Evolutionary conservation across 2,113 vertebrate species (phyloP).

Genomic region (Menura novaehollandiae): DNA sequence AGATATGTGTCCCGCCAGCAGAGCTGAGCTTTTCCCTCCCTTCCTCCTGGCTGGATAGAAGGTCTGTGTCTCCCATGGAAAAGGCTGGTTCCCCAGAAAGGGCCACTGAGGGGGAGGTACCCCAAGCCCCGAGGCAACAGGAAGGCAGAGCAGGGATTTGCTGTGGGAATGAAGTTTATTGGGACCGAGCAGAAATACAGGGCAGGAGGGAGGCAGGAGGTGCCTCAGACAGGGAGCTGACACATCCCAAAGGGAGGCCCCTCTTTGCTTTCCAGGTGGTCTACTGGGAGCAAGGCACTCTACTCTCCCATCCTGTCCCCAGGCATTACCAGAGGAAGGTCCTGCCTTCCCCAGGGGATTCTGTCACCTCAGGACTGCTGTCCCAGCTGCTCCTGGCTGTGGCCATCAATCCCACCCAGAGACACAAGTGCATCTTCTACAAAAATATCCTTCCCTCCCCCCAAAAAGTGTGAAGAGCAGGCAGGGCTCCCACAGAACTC

Average conservation of each 20-base stretch:
- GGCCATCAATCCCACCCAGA: neutral
- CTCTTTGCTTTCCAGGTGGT: neutral
- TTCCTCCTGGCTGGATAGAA: neutral
- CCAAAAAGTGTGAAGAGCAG: neutral
- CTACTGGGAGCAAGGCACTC: neutral
- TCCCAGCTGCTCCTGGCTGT: neutral
- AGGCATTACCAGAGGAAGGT: neutral
- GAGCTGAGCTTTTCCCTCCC: neutral
- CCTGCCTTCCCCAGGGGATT: neutral
- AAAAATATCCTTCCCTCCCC: neutral
- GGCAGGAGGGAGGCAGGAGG: neutral
- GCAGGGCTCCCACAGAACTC: neutral
- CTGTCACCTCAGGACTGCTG: neutral
- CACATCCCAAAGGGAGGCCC: neutral
- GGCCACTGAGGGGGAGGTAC: neutral
- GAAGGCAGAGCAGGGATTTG: neutral
- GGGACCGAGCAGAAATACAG: neutral
- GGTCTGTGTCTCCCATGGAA: fast-evolving
- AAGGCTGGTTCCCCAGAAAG: neutral
- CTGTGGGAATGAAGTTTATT: neutral
- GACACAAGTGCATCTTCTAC: neutral
- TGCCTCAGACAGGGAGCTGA: neutral
- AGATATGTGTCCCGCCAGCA: neutral
- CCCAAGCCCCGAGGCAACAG: neutral
- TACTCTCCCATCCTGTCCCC: neutral